These are phyloP conservation scores for Sepioteuthis lessoniana DNA, from an alignment of 2,888 invertebrate species.

Conservation along the genomic window DNA sequence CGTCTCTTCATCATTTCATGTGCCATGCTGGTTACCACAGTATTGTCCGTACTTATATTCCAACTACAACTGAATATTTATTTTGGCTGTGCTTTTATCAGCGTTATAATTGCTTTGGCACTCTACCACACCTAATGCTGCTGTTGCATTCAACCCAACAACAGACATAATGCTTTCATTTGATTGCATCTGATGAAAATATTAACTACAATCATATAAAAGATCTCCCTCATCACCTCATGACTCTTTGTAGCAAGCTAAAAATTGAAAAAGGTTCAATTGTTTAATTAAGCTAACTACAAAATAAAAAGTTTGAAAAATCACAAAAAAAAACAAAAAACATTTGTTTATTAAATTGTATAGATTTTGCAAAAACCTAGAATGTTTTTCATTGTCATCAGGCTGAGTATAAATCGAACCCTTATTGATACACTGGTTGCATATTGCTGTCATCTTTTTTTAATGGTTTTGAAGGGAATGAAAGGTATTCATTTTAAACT, in stretches of 20 bases:
- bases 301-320: neutral
- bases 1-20: slow-evolving; percentile 73
- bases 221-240: neutral
- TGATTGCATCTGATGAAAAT: neutral
- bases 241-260: neutral
- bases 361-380: neutral
- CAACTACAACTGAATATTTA: slow-evolving; percentile 67
- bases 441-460: neutral
- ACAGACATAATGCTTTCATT: neutral
- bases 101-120: slow-evolving; percentile 66
- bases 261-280: neutral
- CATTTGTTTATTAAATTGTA: neutral
- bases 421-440: neutral
- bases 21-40: slow-evolving; percentile 72
- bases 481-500: neutral
- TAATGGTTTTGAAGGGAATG: no score
- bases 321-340: neutral
- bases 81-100: slow-evolving; percentile 65
- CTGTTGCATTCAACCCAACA: neutral
- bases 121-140: slow-evolving; percentile 62
- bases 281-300: no score
- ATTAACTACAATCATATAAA: neutral
- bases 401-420: neutral
- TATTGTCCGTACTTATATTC: slow-evolving; percentile 69
- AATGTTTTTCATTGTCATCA: neutral